Evolutionary conservation across 2,888 invertebrate genomes (phyloP), one percentile per base, ranked within the genome.

Genomic region (Actias luna): DNA sequence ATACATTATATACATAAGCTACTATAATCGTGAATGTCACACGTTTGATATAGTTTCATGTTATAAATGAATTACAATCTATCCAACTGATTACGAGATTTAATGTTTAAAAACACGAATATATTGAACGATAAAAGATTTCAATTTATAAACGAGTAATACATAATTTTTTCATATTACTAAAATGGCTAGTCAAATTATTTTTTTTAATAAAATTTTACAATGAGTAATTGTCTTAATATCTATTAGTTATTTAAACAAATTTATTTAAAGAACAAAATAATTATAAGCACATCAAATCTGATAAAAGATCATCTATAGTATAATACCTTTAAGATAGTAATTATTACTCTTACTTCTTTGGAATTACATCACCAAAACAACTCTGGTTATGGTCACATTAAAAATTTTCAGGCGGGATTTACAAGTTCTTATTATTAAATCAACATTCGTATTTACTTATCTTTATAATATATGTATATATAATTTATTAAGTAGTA

Each of bases 351-450:
- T 83, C 83, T 87, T 91, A 92, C 88, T 80, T 92, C 92, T 92
- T 92, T 92, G 92, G 92, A 92, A 91, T 89, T 84, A 89, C 89
- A 91, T 92, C 92, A 92, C 92, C 92, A 90, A 89, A 91, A 92
- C 86, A 83, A 83, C 86, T 85, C 85, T 77, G 84, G 88, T 89
- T 92, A 92, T 92, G 92, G 92, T 90, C 92, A 92, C 90, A 87
- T 73, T 78, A 72, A 76, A 76, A 85, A 83, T 81, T 76, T 87
- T 85, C 82, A 91, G 92, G 92, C 92, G 92, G 92, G 92, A 89
- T 88, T 82, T 79, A 74, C 68, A 76, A 73, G 70, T 71, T 65
- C 68, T 74, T 74, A 74, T 58, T 69, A 68, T 69, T 57, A 61
- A 61, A 27, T 42, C 55, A 29, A 42, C 57, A 39, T 57, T 61